Base-by-base conservation (phyloP, 1,140 invertebrate species). In the Hycleus cichorii region DNA sequence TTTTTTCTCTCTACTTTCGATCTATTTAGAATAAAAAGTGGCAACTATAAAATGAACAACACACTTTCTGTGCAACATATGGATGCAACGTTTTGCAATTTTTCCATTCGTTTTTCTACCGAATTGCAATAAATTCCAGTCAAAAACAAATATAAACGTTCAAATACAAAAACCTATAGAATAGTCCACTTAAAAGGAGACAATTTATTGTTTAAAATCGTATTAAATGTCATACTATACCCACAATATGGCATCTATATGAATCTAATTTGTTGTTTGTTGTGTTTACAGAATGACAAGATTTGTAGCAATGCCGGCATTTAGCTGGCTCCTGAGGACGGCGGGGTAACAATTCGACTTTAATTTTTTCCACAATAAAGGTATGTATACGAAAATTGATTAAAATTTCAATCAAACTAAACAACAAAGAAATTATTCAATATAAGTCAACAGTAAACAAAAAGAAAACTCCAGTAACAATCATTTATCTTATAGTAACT, bases 241-340 rank as follows among this genome's bases (percentile, higher is more conserved):
- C 18, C 18, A 18, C 18, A 18, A 18, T 18, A 18, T 18, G 18
- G 18, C 18, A 18, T 18, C 18, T 18, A 18, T 18, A 18, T 18
- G 18, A 18, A 18, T 18, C 18, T 18, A 18, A 18, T 18, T 18
- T 18, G 18, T 18, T 48, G 47, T 25, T 48, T 53, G 40, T 25
- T 53, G n/a, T 49, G 32, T 32, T 57, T 57, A 18, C 47, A 57
- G 55, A 42, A 57, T 57, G 55, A 42, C 55, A 27, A 43, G 47
- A 24, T 49, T 49, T 25, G 11, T 32, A 6, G 39, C 40, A 57
- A 49, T 47, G 46, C 55, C 55, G 55, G 46, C 55, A 39, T 40
- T 57, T 46, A 24, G 55, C 55, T 57, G 55, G 55, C 55, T 57
- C 9, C 47, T 40, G 10, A 48, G 44, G 10, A 57, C 55, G 26